These are phyloP conservation scores for Lithobates pipiens DNA, from an alignment of 2,797 vertebrate species.

Conservation along the genomic window DNA sequence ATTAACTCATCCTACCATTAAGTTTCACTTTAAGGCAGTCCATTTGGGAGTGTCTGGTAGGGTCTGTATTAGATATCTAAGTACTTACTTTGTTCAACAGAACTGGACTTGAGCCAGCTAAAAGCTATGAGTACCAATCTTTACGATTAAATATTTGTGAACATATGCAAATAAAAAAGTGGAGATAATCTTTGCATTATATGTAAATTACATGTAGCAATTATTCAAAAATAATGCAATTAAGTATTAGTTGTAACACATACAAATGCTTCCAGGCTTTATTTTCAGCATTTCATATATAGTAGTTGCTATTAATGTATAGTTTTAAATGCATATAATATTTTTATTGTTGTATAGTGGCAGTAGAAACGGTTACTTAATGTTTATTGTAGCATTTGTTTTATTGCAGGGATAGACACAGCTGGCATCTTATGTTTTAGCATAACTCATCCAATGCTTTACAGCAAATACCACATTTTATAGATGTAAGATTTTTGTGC, in stretches of 20 bases:
- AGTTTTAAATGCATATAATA: constrained; percentile 25
- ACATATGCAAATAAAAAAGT: no score
- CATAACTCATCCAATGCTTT: not conserved
- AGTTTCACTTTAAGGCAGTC: no score
- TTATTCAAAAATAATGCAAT: no score
- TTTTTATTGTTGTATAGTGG: constrained; percentile 21
- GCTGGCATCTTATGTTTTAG: constrained; percentile 12
- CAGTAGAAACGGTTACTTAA: not conserved
- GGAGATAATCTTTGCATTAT: no score
- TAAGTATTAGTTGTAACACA: not conserved
- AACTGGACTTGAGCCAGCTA: no score
- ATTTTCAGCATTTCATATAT: not conserved
- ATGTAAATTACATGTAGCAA: no score
- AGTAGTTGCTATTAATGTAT: constrained; percentile 9
- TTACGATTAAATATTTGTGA: no score
- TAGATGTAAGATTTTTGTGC: constrained; percentile 40
- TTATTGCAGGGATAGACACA: constrained; percentile 14
- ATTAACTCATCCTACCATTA: no score
- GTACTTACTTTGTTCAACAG: no score
- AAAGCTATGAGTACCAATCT: no score
- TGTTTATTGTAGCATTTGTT: constrained; percentile 34
- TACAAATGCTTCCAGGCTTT: not conserved
- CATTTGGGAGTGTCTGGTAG: no score
- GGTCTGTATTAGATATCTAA: no score
- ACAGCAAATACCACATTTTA: constrained; percentile 13